Evolutionary conservation across 2,797 vertebrate genomes (phyloP).

Genomic region (Enteromius radiatus): DNA sequence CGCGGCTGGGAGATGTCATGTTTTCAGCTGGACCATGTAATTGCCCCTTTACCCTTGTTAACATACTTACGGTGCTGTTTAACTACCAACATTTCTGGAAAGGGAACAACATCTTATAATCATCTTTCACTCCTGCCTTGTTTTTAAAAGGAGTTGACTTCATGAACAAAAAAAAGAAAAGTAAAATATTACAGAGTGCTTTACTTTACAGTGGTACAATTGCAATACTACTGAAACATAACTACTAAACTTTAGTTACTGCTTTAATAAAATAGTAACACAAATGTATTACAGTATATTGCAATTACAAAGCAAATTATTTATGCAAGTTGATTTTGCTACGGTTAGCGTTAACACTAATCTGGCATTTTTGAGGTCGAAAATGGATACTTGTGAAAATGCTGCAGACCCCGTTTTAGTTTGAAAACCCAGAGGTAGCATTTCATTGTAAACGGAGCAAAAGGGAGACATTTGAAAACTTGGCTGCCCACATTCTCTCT

Average conservation of each 20-base stretch:
- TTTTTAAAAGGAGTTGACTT: background rate
- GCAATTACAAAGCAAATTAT: background rate
- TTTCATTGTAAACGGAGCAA: no score
- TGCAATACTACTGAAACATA: background rate
- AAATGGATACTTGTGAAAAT: no score
- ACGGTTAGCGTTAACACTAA: no score
- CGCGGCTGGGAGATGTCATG: background rate
- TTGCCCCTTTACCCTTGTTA: constrained; percentile 18
- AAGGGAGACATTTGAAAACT: no score
- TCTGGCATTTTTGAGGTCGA: no score
- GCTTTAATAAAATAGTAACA: background rate
- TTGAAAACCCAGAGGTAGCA: no score
- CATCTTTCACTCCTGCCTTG: background rate
- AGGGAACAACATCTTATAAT: background rate
- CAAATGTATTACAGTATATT: background rate
- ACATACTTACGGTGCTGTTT: background rate
- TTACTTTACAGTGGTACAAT: background rate
- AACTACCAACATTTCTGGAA: background rate
- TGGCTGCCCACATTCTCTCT: no score
- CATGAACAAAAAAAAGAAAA: background rate
- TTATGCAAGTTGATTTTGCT: background rate
- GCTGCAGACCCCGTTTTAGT: no score
- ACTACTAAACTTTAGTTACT: no score
- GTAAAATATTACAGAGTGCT: background rate
- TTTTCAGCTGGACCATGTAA: constrained; percentile 17